Base-by-base conservation (phyloP, 1,140 invertebrate genomes). In the Periplaneta americana region DNA sequence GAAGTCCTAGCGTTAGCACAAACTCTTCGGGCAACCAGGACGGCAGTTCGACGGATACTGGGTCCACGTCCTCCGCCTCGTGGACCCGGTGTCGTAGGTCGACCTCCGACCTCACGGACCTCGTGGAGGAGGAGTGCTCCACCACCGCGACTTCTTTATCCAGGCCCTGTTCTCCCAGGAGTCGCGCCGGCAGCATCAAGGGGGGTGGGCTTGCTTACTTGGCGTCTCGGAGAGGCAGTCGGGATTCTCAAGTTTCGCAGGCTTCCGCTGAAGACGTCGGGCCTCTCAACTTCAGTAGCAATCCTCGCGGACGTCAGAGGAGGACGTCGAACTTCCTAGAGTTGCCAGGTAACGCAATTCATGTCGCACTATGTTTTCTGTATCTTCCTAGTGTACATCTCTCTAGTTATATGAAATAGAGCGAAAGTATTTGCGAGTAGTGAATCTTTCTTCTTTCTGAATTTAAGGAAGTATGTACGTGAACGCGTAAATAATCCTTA, bases 251-350 rank as follows among this genome's bases (percentile, higher is more conserved):
- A 84, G 91, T 91, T 39, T 93, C 92, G 48, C 92, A 92, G 85
- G 89, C 93, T 79, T 93, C 93, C 36, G 93, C 93, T 77, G 94
- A 96, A 85, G 94, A 95, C 83, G 92, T 95, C 57, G 94, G 94
- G 15, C 95, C 95, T 0, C 86, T 96, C 18, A 94, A 94, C 86
- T 95, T 95, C 85, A 94, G 92, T 84, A 92, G 92, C 82, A 94
- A 94, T 74, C 92, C 92, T 81, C 90, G 94, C 8, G 93, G 92
- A 17, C 89, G 94, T 28, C 94, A 96, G 85, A 88, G 95, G 10
- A 89, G 95, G 79, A 96, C 95, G 5, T 96, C 95, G 0, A 96
- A 96, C 87, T 96, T 96, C 86, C 88, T 96, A n/a, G 95, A 96
- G 87, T 88, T 96, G 84, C 95, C 95, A 87, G 94, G 95, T 96